Evolutionary conservation across 2,113 vertebrate genomes (phyloP), one percentile per base, ranked within the genome.

Genomic region (Nymphicus hollandicus): DNA sequence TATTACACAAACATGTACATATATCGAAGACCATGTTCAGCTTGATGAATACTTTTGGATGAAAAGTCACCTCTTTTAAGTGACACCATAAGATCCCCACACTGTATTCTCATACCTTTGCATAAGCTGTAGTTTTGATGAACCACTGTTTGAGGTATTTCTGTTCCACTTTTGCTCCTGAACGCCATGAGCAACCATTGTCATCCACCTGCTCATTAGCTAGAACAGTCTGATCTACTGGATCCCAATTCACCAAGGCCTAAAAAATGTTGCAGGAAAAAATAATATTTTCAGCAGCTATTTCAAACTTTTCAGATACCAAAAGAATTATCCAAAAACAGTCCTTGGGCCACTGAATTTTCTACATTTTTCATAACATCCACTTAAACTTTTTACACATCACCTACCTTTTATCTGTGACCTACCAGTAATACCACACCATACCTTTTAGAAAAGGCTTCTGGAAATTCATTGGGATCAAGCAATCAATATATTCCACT

Each of bases 221-320:
- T 52, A 99, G 97, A 91, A 99, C 99, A 1, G 99, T 99, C 79
- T 99, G 98, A 89, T 99, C 99, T 89, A 99, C 98, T 3, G 99
- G 99, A 83, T 99, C 99, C 99, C 99, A 99, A 96, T 99, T 99
- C 86, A 99, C 99, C 96, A 99, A 84, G 24, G 99, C 99, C 99
- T 99, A 93, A 76, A 77, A 24, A 17, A 47, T 84, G 39, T 92
- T 28, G 28, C 35, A 89, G 8, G 44, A 95, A 94, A 52, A 70
- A 92, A 86, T 18, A 28, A 24, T 16, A 33, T 24, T 77, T n/a
- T 50, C 35, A 86, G 43, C 3, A 22, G 41, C 31, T 91, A 35
- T 8, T 43, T 64, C 53, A 60, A 78, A 41, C 37, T 83, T 83
- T 55, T 90, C n/a, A 76, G 56, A 43, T 9, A 60, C 6, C 18